phyloP scores from a whole-genome alignment of 2,113 vertebrate species.

The Mesoclemmys tuberculata region DNA sequence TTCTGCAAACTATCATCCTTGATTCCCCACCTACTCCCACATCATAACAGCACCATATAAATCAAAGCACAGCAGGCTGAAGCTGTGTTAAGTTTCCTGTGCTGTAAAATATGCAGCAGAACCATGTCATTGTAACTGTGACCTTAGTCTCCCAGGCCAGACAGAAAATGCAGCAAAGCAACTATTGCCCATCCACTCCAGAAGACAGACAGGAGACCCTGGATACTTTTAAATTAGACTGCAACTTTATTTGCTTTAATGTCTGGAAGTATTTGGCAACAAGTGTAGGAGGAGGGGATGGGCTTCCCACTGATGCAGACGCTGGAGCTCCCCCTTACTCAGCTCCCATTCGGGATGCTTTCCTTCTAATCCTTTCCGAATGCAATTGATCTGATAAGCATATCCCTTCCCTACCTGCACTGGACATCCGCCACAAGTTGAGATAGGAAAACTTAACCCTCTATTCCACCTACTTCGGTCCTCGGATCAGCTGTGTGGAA shows the following conservation, averaged over 20 bases:
- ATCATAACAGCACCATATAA: rapidly evolving
- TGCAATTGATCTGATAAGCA: background rate
- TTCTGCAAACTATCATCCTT: rapidly evolving
- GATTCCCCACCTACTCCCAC: background rate
- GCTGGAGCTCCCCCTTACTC: background rate
- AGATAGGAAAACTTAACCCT: background rate
- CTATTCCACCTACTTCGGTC: background rate
- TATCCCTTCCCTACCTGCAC: background rate
- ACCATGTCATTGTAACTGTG: background rate
- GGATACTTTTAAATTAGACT: background rate
- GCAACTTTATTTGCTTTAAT: background rate
- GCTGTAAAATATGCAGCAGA: background rate
- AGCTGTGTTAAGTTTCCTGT: background rate
- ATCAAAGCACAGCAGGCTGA: background rate
- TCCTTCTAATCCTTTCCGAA: background rate
- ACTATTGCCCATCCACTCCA: rapidly evolving
- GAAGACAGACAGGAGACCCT: background rate
- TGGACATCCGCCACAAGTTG: background rate
- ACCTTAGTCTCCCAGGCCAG: background rate
- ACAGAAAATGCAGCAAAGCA: background rate
- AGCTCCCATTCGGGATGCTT: background rate
- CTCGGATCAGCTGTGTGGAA: background rate
- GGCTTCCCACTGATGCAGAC: background rate
- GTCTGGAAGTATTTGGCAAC: background rate
- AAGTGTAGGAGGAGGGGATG: background rate